Percentiles rank a stretch among this genome's conserved stretches.
Evolutionary conservation across 2,113 vertebrate species (phyloP).

Genomic region (Mustela lutreola): DNA sequence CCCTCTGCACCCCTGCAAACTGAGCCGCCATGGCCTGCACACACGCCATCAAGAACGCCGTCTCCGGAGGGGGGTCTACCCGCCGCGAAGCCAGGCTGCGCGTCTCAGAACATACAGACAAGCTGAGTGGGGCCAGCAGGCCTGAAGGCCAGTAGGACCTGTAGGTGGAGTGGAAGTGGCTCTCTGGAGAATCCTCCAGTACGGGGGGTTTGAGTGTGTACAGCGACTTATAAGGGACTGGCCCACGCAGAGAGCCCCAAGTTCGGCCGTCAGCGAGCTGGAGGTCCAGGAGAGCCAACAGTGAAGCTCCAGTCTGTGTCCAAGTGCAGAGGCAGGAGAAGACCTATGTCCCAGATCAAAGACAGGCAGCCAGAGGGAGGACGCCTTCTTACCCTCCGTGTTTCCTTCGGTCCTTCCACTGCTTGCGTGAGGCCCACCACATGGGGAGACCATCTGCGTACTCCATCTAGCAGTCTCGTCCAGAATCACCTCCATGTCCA

Average conservation of each 20-base stretch:
- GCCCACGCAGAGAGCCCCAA: background rate
- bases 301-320: too few species aligned
- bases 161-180: background rate
- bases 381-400: background rate
- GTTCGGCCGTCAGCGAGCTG: background rate
- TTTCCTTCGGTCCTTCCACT: rapidly evolving
- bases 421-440: background rate
- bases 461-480: background rate
- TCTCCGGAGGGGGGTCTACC: background rate
- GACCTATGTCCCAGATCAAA: background rate
- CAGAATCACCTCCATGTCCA: background rate
- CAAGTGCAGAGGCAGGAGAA: background rate
- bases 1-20: background rate
- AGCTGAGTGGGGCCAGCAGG: too few species aligned
- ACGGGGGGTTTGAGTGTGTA: background rate
- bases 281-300: background rate
- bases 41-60: rapidly evolving
- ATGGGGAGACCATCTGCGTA: background rate
- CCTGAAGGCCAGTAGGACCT: background rate
- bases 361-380: background rate
- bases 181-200: background rate
- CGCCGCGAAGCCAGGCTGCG: too few species aligned
- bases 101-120: background rate
- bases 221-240: background rate
- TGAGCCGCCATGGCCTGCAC: background rate